Conservation (phyloP, 2,888 invertebrate species). For the Ophion slaviceki region DNA sequence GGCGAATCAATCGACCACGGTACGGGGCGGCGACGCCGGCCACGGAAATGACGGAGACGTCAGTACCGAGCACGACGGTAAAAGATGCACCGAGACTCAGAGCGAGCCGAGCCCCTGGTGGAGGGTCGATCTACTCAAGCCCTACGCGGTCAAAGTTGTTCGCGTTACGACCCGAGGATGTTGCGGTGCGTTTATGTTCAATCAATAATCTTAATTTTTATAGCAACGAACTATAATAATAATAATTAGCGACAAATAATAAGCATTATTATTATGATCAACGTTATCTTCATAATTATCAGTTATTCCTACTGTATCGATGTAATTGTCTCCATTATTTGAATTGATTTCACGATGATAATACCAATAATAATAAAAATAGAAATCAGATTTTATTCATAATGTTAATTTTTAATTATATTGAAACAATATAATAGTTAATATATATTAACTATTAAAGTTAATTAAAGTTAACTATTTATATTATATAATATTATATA, state of each 20-base stretch:
- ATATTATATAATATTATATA: too few species aligned
- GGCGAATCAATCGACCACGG: conserved; percentile 95
- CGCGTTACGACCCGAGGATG: conserved; percentile 93
- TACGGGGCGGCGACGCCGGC: conserved; percentile 91
- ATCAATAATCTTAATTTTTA: background rate
- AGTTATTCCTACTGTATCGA: background rate
- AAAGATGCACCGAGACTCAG: conserved; percentile 95
- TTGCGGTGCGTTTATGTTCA: conserved; percentile 85
- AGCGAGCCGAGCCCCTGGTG: conserved; percentile 97
- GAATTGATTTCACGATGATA: too few species aligned
- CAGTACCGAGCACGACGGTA: conserved; percentile 93
- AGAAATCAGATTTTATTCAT: too few species aligned
- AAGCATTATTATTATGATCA: background rate
- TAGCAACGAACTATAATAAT: conserved; percentile 37
- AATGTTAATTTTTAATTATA: too few species aligned
- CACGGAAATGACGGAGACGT: conserved; percentile 95
- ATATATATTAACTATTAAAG: too few species aligned
- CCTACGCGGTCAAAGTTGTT: conserved; percentile 94
- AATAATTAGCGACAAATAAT: conserved; percentile 1
- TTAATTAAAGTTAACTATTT: too few species aligned
- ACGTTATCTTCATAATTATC: background rate
- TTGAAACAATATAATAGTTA: too few species aligned
- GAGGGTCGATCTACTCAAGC: conserved; percentile 93
- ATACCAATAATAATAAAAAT: too few species aligned
- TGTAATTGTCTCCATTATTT: background rate